phyloP scores from a whole-genome alignment of 2,113 vertebrate species.

The Sinocyclocheilus anophthalmus region DNA sequence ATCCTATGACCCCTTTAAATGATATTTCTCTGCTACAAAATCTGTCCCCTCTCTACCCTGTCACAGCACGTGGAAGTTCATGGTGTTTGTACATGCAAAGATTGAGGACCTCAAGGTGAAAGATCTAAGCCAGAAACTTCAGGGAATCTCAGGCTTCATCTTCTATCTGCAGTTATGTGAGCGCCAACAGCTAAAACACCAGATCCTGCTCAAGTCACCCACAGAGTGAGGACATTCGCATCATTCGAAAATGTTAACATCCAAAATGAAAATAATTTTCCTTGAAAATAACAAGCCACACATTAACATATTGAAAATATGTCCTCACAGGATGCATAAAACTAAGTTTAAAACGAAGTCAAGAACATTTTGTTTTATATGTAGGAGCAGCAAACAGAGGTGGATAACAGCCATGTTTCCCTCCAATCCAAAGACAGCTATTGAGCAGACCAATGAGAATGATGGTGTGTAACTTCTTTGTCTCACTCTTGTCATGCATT shows the following conservation, averaged over 20 bases:
- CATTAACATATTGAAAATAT: no score
- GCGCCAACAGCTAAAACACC: slow-evolving; percentile 81
- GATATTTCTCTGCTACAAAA: not conserved
- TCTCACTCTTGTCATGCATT: slow-evolving; percentile 13
- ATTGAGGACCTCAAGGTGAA: slow-evolving; percentile 85
- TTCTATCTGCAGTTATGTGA: slow-evolving; percentile 88
- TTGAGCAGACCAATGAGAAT: slow-evolving; percentile 77
- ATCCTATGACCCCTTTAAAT: not conserved
- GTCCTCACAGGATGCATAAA: not conserved
- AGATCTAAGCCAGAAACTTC: slow-evolving; percentile 86
- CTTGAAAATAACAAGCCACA: no score
- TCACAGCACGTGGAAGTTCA: slow-evolving; percentile 83
- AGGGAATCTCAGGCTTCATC: slow-evolving; percentile 85
- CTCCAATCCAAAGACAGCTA: slow-evolving; percentile 74
- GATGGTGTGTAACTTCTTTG: slow-evolving; percentile 75
- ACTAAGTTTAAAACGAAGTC: not conserved
- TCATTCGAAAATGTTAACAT: not conserved
- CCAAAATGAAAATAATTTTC: no score
- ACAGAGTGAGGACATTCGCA: slow-evolving; percentile 78
- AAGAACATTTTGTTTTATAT: slow-evolving; percentile 18
- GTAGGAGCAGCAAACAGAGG: slow-evolving; percentile 86
- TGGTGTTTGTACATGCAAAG: slow-evolving; percentile 86
- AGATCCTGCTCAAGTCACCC: slow-evolving; percentile 85
- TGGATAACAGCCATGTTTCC: slow-evolving; percentile 90
- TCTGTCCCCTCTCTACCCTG: slow-evolving; percentile 29